Conservation (phyloP, 2,888 invertebrate genomes). For the Lypha dubia region DNA sequence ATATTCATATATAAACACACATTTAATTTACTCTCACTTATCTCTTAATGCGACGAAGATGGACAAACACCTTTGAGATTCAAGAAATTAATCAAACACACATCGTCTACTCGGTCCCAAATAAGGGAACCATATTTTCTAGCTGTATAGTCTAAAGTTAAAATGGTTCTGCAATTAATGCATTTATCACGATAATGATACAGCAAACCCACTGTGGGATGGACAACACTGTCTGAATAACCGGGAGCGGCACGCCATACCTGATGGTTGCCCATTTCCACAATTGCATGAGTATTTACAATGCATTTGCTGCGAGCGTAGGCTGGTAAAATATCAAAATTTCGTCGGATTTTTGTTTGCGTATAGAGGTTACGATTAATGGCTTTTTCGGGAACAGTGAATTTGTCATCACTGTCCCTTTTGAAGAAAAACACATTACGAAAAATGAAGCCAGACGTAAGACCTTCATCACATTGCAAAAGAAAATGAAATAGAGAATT, state of each 20-base stretch:
- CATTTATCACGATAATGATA: slow-evolving; percentile 82
- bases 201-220: slow-evolving; percentile 79
- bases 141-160: slow-evolving; percentile 80
- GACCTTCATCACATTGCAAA: slow-evolving; percentile 79
- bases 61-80: slow-evolving; percentile 79
- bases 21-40: not conserved
- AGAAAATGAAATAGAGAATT: slow-evolving; percentile 86
- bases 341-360: slow-evolving; percentile 81
- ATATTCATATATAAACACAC: not conserved
- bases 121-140: slow-evolving; percentile 81
- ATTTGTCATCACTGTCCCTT: slow-evolving; percentile 83
- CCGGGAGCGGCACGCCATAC: slow-evolving; percentile 83
- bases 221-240: slow-evolving; percentile 78
- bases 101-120: slow-evolving; percentile 81
- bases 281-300: slow-evolving; percentile 90
- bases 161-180: slow-evolving; percentile 77
- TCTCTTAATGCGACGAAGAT: slow-evolving; percentile 70
- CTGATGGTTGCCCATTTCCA: slow-evolving; percentile 95
- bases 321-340: slow-evolving; percentile 83
- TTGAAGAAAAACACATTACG: slow-evolving; percentile 84
- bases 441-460: slow-evolving; percentile 83
- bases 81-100: slow-evolving; percentile 78
- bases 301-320: slow-evolving; percentile 95
- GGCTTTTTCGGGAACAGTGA: slow-evolving; percentile 77
- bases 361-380: slow-evolving; percentile 81